Conservation (phyloP, 2,113 vertebrate species). For the Dipodomys spectabilis region DNA sequence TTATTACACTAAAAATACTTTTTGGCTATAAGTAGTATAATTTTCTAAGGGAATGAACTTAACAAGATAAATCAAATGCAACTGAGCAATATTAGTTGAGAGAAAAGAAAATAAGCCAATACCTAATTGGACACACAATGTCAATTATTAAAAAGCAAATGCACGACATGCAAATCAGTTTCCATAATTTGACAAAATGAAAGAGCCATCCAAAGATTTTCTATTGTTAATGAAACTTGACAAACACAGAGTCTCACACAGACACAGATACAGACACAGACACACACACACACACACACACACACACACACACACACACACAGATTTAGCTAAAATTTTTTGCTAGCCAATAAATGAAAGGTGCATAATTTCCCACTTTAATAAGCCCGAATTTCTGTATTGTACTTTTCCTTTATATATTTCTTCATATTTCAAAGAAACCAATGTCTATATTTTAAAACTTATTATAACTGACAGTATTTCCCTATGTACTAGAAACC, state of each 20-base stretch:
- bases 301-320: too few species aligned
- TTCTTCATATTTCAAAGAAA: conserved; percentile 40
- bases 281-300: too few species aligned
- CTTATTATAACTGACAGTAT: not conserved
- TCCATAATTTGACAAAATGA: conserved; percentile 55
- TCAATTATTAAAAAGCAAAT: conserved; percentile 57
- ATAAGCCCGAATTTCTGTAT: conserved; percentile 39
- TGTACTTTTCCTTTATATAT: conserved; percentile 32
- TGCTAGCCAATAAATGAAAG: conserved; percentile 41
- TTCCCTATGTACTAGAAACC: not conserved
- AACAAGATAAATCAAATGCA: conserved; percentile 50
- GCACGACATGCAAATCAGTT: conserved; percentile 34
- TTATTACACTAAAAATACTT: not conserved
- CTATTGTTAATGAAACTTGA: not conserved
- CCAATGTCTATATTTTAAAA: conserved; percentile 4
- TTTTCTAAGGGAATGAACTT: conserved; percentile 32
- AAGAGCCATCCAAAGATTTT: not conserved
- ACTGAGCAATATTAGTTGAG: conserved; percentile 40
- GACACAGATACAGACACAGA: too few species aligned
- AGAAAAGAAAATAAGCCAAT: conserved; percentile 12
- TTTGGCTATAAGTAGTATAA: conserved; percentile 45
- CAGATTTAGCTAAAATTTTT: conserved; percentile 3
- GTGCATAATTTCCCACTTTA: not conserved
- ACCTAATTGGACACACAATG: conserved; percentile 19
- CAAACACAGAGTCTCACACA: too few species aligned